These are phyloP conservation scores for Blastobasis adustella DNA, from an alignment of 2,888 invertebrate genomes.

Conservation along the genomic window DNA sequence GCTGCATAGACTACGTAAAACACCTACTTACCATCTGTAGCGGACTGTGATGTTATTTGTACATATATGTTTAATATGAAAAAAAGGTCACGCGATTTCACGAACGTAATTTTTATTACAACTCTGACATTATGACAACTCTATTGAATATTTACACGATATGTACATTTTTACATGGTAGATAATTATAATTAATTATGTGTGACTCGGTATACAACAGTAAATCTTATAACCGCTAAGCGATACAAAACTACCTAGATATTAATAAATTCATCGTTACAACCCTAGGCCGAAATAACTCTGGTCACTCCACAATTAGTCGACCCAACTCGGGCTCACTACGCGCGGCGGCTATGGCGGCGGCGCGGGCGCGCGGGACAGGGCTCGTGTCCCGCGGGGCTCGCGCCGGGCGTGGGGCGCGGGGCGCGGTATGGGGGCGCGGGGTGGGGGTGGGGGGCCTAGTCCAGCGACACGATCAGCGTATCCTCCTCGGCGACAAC, in stretches of 20 bases:
- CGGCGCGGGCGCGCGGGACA: conserved; percentile 32
- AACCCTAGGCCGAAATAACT: conserved; percentile 50
- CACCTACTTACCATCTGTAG: not conserved
- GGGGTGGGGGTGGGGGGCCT: conserved; percentile 12
- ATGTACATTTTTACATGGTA: conserved; percentile 66
- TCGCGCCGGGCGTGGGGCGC: conserved; percentile 7
- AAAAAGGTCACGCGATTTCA: conserved; percentile 20
- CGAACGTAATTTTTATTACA: conserved; percentile 58
- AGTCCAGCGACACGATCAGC: conserved; percentile 55
- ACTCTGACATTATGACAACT: conserved; percentile 56
- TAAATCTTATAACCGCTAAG: conserved; percentile 50
- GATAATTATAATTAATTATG: conserved; percentile 17
- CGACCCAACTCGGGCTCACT: conserved; percentile 17
- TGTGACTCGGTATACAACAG: conserved; percentile 45
- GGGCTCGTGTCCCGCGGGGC: conserved; percentile 45
- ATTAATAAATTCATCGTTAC: conserved; percentile 69
- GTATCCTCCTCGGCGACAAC: conserved; percentile 50
- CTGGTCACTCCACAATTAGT: conserved; percentile 24
- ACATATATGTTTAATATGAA: not conserved
- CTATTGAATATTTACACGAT: conserved; percentile 67
- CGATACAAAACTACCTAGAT: conserved; percentile 54
- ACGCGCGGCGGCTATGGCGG: conserved; percentile 6
- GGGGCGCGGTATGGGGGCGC: not conserved
- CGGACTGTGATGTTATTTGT: not conserved
- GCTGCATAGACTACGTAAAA: not conserved